Percentiles rank a stretch among this genome's conserved stretches.
phyloP scores from a whole-genome alignment of 2,888 invertebrate genomes.

The Zeuzera pyrina region DNA sequence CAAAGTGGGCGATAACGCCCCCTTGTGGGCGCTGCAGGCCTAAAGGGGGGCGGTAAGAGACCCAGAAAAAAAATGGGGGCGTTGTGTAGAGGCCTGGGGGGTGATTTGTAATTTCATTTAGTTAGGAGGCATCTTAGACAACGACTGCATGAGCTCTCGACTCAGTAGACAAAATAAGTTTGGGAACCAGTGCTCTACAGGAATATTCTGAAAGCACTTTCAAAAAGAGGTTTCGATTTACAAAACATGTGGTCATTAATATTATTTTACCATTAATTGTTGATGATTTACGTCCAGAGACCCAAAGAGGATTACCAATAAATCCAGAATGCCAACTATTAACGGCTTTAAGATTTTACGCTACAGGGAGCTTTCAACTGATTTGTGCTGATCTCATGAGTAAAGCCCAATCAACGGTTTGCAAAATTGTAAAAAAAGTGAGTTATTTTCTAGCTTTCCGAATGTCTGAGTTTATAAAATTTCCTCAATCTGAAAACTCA shows the following conservation, averaged over 20 bases:
- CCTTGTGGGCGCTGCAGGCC: no score
- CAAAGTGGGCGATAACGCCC: no score
- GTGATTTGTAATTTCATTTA: no score
- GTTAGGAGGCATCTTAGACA: no score
- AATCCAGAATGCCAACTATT: slow-evolving; percentile 4
- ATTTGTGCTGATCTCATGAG: slow-evolving; percentile 9
- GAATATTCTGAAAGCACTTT: background rate
- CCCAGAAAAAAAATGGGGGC: no score
- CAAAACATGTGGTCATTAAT: background rate
- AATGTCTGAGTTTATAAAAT: background rate
- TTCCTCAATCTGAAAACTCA: background rate
- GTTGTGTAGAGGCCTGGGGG: no score
- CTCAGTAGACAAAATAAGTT: no score
- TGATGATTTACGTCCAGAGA: background rate
- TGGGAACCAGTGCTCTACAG: no score
- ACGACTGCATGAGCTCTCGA: no score
- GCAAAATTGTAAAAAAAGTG: slow-evolving; percentile 1
- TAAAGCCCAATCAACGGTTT: slow-evolving; percentile 1
- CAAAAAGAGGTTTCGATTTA: background rate
- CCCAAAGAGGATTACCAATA: background rate
- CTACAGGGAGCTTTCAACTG: slow-evolving; percentile 9
- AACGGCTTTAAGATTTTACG: slow-evolving; percentile 12
- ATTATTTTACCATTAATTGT: background rate
- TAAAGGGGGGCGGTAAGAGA: no score
- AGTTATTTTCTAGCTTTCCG: background rate